Percentiles rank a stretch among this genome's conserved stretches.
phyloP scores from a whole-genome alignment of 2,113 vertebrate genomes.

The Brachyhypopomus occidentalis region DNA sequence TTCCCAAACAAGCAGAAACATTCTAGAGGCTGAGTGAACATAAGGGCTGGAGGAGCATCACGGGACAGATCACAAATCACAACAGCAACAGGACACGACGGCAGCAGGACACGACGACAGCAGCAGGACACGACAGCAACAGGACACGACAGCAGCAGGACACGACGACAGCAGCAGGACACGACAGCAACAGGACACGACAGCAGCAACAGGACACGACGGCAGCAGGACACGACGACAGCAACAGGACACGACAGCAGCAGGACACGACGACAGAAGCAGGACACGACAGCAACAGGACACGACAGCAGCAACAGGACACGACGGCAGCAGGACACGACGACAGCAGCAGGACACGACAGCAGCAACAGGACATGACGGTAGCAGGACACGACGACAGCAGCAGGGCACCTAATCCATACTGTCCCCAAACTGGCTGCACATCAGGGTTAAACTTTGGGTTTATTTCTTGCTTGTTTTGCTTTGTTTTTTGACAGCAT shows the following conservation, averaged over 20 bases:
- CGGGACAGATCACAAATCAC: too few relatives aligned
- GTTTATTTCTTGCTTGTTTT: neutral
- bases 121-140: too few relatives aligned
- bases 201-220: too few relatives aligned
- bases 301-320: too few relatives aligned
- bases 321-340: neutral
- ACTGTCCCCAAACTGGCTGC: constrained; percentile 35
- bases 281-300: too few relatives aligned
- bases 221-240: neutral
- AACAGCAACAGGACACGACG: too few relatives aligned
- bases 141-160: neutral
- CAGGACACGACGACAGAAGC: neutral
- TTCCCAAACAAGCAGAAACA: neutral
- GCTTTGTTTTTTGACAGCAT: constrained; percentile 39
- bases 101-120: neutral
- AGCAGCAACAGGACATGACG: too few relatives aligned
- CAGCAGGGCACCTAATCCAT: constrained; percentile 35
- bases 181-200: too few relatives aligned
- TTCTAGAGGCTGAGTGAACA: neutral
- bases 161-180: too few relatives aligned
- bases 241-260: too few relatives aligned
- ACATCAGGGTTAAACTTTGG: neutral
- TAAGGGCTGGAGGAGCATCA: neutral
- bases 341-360: too few relatives aligned
- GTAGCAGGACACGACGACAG: neutral